Evolutionary conservation across 2,888 invertebrate genomes (phyloP), one percentile per base, ranked within the genome.

Genomic region (Lissonota sp.): DNA sequence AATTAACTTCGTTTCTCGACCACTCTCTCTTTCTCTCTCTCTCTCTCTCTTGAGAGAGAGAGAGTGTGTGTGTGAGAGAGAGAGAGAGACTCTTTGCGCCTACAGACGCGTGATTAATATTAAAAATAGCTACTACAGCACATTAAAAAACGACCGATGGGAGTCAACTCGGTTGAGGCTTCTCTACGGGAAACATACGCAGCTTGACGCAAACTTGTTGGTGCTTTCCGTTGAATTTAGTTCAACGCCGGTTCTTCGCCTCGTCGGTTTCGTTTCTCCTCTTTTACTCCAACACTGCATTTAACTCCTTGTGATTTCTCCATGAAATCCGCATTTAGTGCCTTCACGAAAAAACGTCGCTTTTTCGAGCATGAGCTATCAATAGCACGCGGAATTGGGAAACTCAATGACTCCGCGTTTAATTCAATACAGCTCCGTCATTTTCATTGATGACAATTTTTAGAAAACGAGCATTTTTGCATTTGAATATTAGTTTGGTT

Each of bases 161-260:
- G 51, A 53, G 63, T 44, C 55, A 12, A 55, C 26, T 42, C 8
- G 55, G 44, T 64, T n/a, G 37, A 63, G 55, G 63, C 44, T 63
- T 73, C 73, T 37, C 73, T 46, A 64, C 73, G 63, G 63, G 63
- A 64, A 73, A 63, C 55, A 55, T 10, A 40, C 53, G 53, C 53
- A 14, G 16, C 14, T 7, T 26, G 26, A 26, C 26, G 26, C 14
- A 12, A 1, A 53, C 16, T 53, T 14, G 12, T 14, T 53, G 14
- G 14, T 7, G 58, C 70, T 71, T 71, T 37, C 42, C 63, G 63
- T 26, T 37, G 26, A 53, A 64, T 73, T 73, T 73, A 73, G 73
- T 73, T 73, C 73, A 37, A 64, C 73, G 63, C 57, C 63, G 73
- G 42, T 39, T 64, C 55, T 73, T 63, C 55, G 26, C 16, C 73